Conservation (phyloP, 2,888 invertebrate genomes). For the Lysandra coridon region DNA sequence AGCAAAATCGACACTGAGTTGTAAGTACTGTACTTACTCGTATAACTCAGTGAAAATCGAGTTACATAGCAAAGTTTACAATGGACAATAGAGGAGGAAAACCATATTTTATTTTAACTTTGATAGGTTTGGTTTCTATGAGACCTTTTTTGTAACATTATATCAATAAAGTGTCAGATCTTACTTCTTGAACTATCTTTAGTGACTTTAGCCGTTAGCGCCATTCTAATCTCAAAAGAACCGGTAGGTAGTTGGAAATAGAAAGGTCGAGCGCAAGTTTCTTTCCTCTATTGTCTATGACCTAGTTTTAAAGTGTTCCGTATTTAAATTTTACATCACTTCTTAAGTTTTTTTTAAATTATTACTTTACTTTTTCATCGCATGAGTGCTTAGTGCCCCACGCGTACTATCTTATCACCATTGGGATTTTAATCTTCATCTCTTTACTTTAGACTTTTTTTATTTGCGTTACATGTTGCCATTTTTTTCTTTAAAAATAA, state of each 20-base stretch:
- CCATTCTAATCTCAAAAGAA: neutral
- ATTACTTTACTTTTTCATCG: conserved; percentile 45
- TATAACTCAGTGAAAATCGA: no score
- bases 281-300: conserved; percentile 6
- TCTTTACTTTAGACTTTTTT: neutral
- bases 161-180: neutral
- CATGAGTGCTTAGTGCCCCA: conserved; percentile 68
- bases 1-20: no score
- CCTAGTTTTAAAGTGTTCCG: neutral
- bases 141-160: neutral
- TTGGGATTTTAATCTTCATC: conserved; percentile 34
- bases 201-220: conserved; percentile 2
- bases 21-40: no score
- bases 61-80: neutral
- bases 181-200: neutral
- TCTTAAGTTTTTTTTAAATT: neutral
- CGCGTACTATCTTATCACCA: conserved; percentile 44
- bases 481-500: no score
- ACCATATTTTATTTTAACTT: neutral
- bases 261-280: neutral
- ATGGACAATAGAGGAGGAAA: neutral
- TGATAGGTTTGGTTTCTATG: neutral
- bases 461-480: no score
- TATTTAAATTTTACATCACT: neutral
- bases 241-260: neutral